Base-by-base conservation (phyloP, 2,797 vertebrate genomes). In the Brachyalestes nurse region DNA sequence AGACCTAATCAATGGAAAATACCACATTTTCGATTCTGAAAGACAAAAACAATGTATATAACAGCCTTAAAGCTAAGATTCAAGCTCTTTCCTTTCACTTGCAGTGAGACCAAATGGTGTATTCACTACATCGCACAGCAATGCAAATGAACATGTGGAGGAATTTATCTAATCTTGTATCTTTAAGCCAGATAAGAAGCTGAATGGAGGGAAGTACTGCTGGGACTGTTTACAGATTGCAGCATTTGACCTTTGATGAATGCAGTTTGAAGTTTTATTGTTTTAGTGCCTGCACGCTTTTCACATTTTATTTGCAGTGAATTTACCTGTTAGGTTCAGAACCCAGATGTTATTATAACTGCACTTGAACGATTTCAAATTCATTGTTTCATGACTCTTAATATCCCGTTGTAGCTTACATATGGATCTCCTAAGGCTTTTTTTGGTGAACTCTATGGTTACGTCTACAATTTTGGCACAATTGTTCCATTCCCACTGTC, bases 101-200 rank as follows among this genome's bases (percentile, higher is more conserved):
- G 10, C 19, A 66, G 13, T 40, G 5, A 23, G 66, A 75, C 49
- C 49, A 72, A 77, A 82, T 51, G 72, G 45, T 10, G 6, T 38
- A 7, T 25, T 73, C 69, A 12, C 34, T 13, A 45, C 19, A 77
- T 74, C 66, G 47, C 28, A 25, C 6, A 67, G 53, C 19, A 42
- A 51, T 69, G 40, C 66, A 79, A 69, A 61, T 62, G 4, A 75
- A 72, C 38, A 40, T 45, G n/a, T 42, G 23, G 47, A 66, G 49
- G 45, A 34, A 42, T 62, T 62, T 47, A 78, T 57, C 77, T 79
- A 28, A 79, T 83, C 75, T 66, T 4, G 12, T 40, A 61, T 34
- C 55, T 34, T 74, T 74, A 6, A 49, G 28, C 42, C 70, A 74
- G 81, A 78, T 78, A 75, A 75, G 64, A 74, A 38, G 17, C n/a